Conservation (phyloP, 2,797 vertebrate genomes). For the Meriones psammophilus region DNA sequence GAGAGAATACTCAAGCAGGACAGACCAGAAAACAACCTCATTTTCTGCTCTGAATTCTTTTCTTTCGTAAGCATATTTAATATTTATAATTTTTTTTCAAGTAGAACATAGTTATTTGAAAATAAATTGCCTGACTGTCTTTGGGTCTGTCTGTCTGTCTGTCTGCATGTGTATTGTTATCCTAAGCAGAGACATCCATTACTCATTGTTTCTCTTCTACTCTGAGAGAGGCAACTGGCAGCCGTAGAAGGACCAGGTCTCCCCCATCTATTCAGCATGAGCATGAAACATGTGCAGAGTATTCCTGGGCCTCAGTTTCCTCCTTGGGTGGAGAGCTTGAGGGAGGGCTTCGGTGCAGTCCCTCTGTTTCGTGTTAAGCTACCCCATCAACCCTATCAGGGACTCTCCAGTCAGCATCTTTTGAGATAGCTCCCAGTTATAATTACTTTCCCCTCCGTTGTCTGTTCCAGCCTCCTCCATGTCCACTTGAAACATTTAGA, state of each 20-base stretch:
- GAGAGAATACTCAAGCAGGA: not conserved
- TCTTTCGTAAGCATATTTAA: not conserved
- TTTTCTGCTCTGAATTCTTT: not conserved
- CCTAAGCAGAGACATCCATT: not conserved
- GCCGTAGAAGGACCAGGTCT: not conserved
- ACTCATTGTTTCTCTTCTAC: not conserved
- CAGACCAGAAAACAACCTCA: not conserved
- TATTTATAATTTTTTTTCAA: not conserved
- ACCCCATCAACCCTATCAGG: not conserved
- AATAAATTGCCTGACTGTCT: not conserved
- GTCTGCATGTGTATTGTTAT: not conserved
- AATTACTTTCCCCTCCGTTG: not conserved
- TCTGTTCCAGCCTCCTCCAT: not conserved
- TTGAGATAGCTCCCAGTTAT: not conserved
- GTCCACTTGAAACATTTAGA: not conserved
- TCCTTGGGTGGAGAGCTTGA: not conserved
- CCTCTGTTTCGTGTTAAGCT: not conserved
- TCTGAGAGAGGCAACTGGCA: too few species aligned
- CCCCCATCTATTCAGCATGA: accelerated
- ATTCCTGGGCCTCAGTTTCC: not conserved
- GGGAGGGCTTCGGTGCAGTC: not conserved
- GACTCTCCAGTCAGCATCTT: too few species aligned
- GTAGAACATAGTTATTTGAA: constrained; percentile 8
- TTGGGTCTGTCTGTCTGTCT: not conserved
- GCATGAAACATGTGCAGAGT: not conserved